phyloP scores from a whole-genome alignment of 2,797 vertebrate genomes.

The Poecilia gillii region DNA sequence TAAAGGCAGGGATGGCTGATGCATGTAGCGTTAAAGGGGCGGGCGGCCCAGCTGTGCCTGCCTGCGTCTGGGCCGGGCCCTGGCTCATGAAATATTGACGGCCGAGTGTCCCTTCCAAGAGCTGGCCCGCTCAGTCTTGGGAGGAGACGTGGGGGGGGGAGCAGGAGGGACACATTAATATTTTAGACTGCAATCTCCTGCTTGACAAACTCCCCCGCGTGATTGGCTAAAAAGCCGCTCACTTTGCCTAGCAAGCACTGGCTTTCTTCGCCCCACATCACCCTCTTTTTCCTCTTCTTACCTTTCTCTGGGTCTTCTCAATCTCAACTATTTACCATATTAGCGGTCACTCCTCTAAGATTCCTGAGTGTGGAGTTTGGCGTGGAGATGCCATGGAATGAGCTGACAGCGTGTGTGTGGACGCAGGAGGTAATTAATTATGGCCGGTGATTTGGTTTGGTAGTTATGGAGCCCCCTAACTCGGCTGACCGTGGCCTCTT shows the following conservation, averaged over 20 bases:
- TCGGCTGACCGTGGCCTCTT: conserved; percentile 53
- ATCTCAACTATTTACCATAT: conserved; percentile 4
- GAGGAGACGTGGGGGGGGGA: conserved; percentile 36
- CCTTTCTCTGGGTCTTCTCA: conserved; percentile 25
- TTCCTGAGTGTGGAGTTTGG: conserved; percentile 34
- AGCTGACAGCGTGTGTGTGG: conserved; percentile 6
- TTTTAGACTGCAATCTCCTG: conserved; percentile 88
- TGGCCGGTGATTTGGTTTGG: conserved; percentile 75
- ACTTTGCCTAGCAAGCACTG: conserved; percentile 63
- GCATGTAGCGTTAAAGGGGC: conserved; percentile 82
- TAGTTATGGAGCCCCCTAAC: conserved; percentile 58
- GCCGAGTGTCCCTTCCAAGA: conserved; percentile 83
- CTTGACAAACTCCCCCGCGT: conserved; percentile 87
- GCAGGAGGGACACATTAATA: conserved; percentile 81
- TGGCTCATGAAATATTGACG: conserved; percentile 86
- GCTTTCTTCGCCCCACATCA: conserved; percentile 7
- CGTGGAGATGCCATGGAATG: conserved; percentile 20
- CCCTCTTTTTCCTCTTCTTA: conserved; percentile 19
- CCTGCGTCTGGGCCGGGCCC: conserved; percentile 78
- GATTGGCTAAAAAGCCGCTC: conserved; percentile 79
- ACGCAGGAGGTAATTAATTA: conserved; percentile 78
- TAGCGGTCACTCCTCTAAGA: conserved; percentile 33
- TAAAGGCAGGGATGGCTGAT: conserved; percentile 77
- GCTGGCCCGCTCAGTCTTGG: conserved; percentile 74
- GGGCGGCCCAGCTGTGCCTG: conserved; percentile 75